These are phyloP conservation scores for Bovichtus variegatus DNA, from an alignment of 2,797 vertebrate genomes.

Conservation along the genomic window DNA sequence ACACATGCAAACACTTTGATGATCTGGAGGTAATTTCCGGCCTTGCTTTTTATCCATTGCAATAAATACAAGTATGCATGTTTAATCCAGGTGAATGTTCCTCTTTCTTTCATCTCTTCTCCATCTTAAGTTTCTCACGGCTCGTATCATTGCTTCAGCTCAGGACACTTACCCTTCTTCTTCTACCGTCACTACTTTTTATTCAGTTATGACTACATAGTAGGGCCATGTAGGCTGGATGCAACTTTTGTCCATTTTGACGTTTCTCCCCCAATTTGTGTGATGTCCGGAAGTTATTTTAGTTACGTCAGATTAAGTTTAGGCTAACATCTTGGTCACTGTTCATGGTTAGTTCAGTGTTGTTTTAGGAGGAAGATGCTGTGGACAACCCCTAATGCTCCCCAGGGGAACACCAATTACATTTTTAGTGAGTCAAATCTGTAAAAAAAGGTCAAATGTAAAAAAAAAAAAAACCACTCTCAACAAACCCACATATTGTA, in stretches of 20 bases:
- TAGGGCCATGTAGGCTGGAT: background rate
- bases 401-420: slow-evolving; percentile 1
- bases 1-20: slow-evolving; percentile 17
- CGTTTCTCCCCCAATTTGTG: background rate
- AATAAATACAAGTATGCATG: slow-evolving; percentile 15
- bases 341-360: background rate
- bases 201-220: background rate
- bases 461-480: background rate
- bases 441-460: background rate
- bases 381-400: background rate
- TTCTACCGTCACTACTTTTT: background rate
- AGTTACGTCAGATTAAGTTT: background rate
- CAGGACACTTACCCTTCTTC: background rate
- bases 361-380: slow-evolving; percentile 25
- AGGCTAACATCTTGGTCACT: background rate
- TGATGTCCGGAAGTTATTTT: background rate
- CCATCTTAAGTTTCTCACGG: slow-evolving; percentile 1
- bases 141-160: background rate
- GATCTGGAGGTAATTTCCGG: slow-evolving; percentile 34
- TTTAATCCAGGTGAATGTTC: slow-evolving; percentile 22
- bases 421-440: background rate
- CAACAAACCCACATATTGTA: background rate
- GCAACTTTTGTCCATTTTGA: background rate
- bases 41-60: slow-evolving; percentile 8
- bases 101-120: slow-evolving; percentile 19